These are phyloP conservation scores for Bombylius major DNA, from an alignment of 2,888 invertebrate genomes.

Conservation along the genomic window DNA sequence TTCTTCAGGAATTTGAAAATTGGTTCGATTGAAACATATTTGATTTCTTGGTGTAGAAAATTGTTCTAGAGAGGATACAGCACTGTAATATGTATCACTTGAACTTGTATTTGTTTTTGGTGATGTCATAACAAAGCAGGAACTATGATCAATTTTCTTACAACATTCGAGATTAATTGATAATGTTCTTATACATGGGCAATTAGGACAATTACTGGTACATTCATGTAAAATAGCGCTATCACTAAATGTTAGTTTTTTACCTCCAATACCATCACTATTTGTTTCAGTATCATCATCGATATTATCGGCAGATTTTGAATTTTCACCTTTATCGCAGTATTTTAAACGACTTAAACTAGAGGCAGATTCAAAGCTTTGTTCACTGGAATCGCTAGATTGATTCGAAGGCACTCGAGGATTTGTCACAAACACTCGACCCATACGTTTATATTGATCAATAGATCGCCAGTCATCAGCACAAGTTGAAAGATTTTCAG, in stretches of 20 bases:
- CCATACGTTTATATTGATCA: constrained; percentile 42
- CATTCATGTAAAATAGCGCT: constrained; percentile 32
- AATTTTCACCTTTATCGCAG: constrained; percentile 29
- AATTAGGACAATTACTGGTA: constrained; percentile 26
- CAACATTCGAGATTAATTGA: constrained; percentile 21
- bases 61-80: constrained; percentile 23
- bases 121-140: constrained; percentile 18
- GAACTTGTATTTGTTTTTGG: constrained; percentile 22
- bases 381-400: constrained; percentile 28
- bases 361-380: constrained; percentile 42
- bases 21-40: constrained; percentile 8
- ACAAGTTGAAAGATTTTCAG: constrained; percentile 50
- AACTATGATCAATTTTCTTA: constrained; percentile 22
- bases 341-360: constrained; percentile 23
- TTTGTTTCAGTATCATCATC: constrained; percentile 33
- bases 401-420: constrained; percentile 27
- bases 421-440: constrained; percentile 38
- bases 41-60: constrained; percentile 19
- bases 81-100: constrained; percentile 34
- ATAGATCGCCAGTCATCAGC: constrained; percentile 50
- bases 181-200: constrained; percentile 22
- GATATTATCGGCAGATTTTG: constrained; percentile 45
- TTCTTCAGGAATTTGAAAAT: constrained; percentile 6
- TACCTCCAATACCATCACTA: constrained; percentile 20
- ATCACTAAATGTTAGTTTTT: constrained; percentile 35